Conservation (phyloP, 2,797 vertebrate genomes). For the Acanthurus lineatus region DNA sequence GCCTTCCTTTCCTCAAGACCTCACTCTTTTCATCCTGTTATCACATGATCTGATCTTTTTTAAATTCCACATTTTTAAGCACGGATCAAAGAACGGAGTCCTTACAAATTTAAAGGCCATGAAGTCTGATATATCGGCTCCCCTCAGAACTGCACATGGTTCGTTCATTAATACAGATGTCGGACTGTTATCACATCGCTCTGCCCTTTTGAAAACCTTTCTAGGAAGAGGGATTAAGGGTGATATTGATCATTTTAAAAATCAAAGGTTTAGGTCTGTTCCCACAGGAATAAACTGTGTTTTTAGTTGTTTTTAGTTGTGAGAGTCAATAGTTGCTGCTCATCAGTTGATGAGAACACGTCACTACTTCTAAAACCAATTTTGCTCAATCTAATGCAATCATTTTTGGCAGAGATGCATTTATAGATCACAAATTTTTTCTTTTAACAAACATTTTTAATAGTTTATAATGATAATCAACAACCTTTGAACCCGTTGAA, state of each 20-base stretch:
- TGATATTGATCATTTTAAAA: conserved; percentile 41
- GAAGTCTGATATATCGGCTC: conserved; percentile 50
- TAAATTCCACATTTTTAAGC: conserved; percentile 40
- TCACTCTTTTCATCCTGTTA: conserved; percentile 46
- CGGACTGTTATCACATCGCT: conserved; percentile 33
- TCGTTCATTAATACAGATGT: conserved; percentile 45
- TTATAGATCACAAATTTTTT: not conserved
- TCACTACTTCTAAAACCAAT: not conserved
- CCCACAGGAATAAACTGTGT: conserved; percentile 1
- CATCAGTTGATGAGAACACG: not conserved
- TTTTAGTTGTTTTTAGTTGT: conserved; percentile 1
- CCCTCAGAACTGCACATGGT: conserved; percentile 45
- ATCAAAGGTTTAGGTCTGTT: conserved; percentile 14
- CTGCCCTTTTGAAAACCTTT: conserved; percentile 33
- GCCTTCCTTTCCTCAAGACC: conserved; percentile 52
- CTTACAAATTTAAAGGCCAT: conserved; percentile 36
- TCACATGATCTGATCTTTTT: conserved; percentile 43
- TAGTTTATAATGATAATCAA: not conserved
- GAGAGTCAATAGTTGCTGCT: conserved; percentile 9
- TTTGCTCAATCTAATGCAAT: not conserved
- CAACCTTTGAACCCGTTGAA: not conserved
- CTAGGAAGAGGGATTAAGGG: conserved; percentile 23
- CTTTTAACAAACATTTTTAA: not conserved
- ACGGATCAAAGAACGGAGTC: conserved; percentile 46
- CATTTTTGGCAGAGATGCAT: not conserved